A percentile compares a stretch with the other conserved stretches of the same genome.
Evolutionary conservation across 2,888 invertebrate species (phyloP).

Genomic region (Tachystola acroxantha): DNA sequence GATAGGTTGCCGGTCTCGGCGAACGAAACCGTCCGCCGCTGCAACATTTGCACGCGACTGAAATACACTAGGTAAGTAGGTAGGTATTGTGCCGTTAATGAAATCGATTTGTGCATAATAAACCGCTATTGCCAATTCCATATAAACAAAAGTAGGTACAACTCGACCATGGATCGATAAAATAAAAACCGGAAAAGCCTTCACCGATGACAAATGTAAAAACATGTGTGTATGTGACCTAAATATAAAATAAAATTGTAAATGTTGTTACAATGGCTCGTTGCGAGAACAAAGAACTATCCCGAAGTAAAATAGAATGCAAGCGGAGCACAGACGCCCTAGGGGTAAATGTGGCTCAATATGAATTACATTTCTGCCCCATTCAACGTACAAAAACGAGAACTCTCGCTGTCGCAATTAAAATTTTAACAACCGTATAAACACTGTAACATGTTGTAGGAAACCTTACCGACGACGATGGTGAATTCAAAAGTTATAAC

Average conservation of each 20-base stretch:
- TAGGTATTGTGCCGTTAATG: conserved; percentile 34
- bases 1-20: conserved; percentile 15
- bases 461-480: no score
- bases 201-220: no score
- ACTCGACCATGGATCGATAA: conserved; percentile 8
- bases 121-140: conserved; percentile 17
- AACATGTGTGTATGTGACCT: no score
- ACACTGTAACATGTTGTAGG: background rate
- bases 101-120: conserved; percentile 41
- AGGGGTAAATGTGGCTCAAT: background rate
- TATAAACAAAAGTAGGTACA: conserved; percentile 12
- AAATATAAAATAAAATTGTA: conserved; percentile 14
- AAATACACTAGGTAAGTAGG: conserved; percentile 43
- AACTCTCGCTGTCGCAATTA: background rate
- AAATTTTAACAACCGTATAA: background rate
- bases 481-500: conserved; percentile 20
- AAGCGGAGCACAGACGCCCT: conserved; percentile 3
- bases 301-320: conserved; percentile 5
- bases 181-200: conserved; percentile 1
- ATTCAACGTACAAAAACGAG: background rate
- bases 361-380: background rate
- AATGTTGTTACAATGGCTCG: conserved; percentile 8
- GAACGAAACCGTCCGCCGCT: conserved; percentile 20
- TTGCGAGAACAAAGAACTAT: conserved; percentile 11
- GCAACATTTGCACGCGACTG: conserved; percentile 32